Base-by-base conservation (phyloP, 2,888 invertebrate genomes). In the Ophion obscuratus region DNA sequence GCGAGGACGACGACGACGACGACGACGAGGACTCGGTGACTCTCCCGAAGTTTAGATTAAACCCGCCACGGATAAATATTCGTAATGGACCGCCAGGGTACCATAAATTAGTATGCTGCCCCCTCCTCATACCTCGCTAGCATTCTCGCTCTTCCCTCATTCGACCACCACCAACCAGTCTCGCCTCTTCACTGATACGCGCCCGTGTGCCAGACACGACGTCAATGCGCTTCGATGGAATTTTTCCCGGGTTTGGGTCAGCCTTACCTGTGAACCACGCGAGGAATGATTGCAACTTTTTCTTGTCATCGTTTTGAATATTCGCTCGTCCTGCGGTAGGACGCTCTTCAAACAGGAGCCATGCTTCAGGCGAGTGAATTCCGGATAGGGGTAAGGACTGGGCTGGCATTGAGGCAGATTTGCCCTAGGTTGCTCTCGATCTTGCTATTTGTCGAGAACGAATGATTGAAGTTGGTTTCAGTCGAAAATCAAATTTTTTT, bases 41-140 rank as follows among this genome's bases (percentile, higher is more conserved):
- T 91, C 91, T 93, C 93, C 91, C 92, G 88, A 94, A 94, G 93
- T 94, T 94, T 94, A 94, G 94, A 94, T 94, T 94, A 94, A 94
- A 94, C 94, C 93, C 93, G 92, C 93, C 92, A 90, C 92, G 94
- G 93, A 94, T 94, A 94, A 94, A 94, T 94, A 94, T 94, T 94
- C 94, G 94, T 94, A 94, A 94, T 94, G 93, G 94, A 94, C 92
- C 94, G 92, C 94, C 93, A 89, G 94, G 94, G 94, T 94, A 93
- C 93, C 90, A 94, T 94, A 94, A 94, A 94, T 94, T 94, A 94
- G 93, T 92, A 94, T 94, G 93, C 92, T 93, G 92, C 93, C 92
- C 92, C 92, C 85, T 76, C 40, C 78, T 81, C 83, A 47, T 74
- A 70, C 61, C 74, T 79, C 75, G 53, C 67, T 68, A 74, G 57